phyloP scores from a whole-genome alignment of 2,797 vertebrate genomes.

The Gymnothorax javanicus region DNA sequence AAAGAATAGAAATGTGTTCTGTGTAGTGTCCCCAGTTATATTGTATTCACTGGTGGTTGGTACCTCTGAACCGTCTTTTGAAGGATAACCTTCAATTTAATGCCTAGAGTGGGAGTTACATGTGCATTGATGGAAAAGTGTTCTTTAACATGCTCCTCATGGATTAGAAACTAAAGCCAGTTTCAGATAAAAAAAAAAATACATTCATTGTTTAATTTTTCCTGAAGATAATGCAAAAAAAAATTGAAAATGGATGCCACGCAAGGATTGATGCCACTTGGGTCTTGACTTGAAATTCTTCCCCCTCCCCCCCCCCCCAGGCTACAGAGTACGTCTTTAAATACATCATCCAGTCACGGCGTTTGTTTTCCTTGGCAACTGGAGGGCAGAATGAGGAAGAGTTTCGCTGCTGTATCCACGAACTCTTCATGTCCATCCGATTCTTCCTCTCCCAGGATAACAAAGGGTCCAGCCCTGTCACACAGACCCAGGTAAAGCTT shows the following conservation, averaged over 20 bases:
- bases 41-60: constrained; percentile 9
- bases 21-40: not conserved
- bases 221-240: too few species aligned
- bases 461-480: constrained; percentile 82
- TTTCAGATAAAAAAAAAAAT: too few species aligned
- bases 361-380: constrained; percentile 91
- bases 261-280: not conserved
- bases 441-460: constrained; percentile 97
- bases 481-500: constrained; percentile 71
- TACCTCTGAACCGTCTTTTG: not conserved
- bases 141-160: too few species aligned
- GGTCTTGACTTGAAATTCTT: constrained; percentile 26
- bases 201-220: too few species aligned
- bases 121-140: too few species aligned
- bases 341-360: constrained; percentile 94
- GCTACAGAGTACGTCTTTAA: constrained; percentile 99
- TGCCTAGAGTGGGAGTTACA: too few species aligned
- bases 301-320: constrained; percentile 66
- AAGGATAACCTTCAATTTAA: too few species aligned
- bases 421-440: constrained; percentile 95
- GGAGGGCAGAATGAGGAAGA: constrained; percentile 97
- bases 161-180: too few species aligned
- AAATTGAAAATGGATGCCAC: too few species aligned
- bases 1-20: not conserved
- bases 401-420: constrained; percentile 93